Evolutionary conservation across 2,888 invertebrate species (phyloP).

Genomic region (Drosophila macrothrix): DNA sequence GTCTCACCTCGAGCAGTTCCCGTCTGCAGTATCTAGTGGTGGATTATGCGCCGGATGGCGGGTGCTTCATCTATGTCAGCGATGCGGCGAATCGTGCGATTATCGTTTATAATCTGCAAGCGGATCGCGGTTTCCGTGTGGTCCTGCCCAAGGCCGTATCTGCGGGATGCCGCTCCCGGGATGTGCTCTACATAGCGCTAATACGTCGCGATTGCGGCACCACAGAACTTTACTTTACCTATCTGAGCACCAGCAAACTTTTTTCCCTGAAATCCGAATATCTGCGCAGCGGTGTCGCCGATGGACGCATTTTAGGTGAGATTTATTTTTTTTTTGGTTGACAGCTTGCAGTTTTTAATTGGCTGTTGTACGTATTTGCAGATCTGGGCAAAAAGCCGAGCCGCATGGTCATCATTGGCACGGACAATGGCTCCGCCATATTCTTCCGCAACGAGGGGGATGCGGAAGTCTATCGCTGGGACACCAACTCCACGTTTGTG

Average conservation of each 20-base stretch:
- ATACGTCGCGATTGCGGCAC: conserved; percentile 87
- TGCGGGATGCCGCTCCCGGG: conserved; percentile 86
- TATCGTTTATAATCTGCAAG: conserved; percentile 88
- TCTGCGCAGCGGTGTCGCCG: conserved; percentile 87
- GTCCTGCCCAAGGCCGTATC: conserved; percentile 87
- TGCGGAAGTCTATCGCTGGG: conserved; percentile 87
- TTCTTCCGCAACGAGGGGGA: conserved; percentile 88
- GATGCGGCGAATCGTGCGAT: conserved; percentile 90
- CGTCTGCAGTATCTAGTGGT: conserved; percentile 89
- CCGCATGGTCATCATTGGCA: conserved; percentile 88
- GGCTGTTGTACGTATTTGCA: conserved; percentile 19
- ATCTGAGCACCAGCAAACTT: conserved; percentile 88
- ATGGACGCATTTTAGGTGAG: conserved; percentile 86
- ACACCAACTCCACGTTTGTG: conserved; percentile 85
- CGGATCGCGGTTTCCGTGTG: conserved; percentile 88
- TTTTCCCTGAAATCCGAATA: conserved; percentile 88
- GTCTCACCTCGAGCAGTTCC: conserved; percentile 87
- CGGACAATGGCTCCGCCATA: conserved; percentile 87
- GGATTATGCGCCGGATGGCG: conserved; percentile 88
- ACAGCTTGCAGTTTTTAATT: neutral
- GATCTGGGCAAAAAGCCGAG: conserved; percentile 87
- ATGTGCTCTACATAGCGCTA: conserved; percentile 89
- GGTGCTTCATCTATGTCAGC: conserved; percentile 88
- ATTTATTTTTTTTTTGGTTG: conserved; percentile 5
- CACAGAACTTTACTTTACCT: conserved; percentile 88